Base-by-base conservation (phyloP, 2,888 invertebrate genomes). In the Stratiomys singularior region DNA sequence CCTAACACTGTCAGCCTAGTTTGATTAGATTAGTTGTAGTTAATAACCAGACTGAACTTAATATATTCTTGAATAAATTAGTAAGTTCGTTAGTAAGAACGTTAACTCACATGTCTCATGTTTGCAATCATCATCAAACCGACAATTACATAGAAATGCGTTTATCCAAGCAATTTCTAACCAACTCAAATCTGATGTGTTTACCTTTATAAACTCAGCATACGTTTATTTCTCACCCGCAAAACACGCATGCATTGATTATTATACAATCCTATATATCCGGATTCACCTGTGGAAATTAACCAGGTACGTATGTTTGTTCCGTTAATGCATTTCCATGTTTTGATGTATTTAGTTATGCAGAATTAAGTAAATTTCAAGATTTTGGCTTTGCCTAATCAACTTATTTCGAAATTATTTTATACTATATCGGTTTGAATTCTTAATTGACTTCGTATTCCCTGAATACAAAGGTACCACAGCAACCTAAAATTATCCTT, bases 331-430 rank as follows among this genome's bases (percentile, higher is more conserved):
- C 72, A 58, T 30, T 72, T 28, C 72, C 58, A 72, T 72, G 46
- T 52, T 69, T n/a, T 56, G 58, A 72, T 72, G 58, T 72, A 56
- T 72, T 72, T 72, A 72, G 72, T 72, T 72, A 72, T 72, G 72
- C 72, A 72, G 72, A 72, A 72, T 58, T 72, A 18, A 28, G 58
- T 58, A 58, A 72, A 72, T 30, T 72, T 72, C 27, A 56, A 30
- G 58, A 72, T 52, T 72, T n/a, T 72, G 37, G 72, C 56, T 56
- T 72, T 28, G 18, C 30, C 58, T 72, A 72, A 72, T 58, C 58
- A 52, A 58, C 30, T 72, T 72, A 58, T 52, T 72, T 28, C 9
- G 56, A 56, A 56, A 56, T 52, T 58, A 72, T 72, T 72, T 72
- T 28, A 72, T 56, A 30, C 72, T 46, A 27, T 64, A 37, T 37